phyloP scores from a whole-genome alignment of 2,113 vertebrate species.

The Mormyrus iriodes region DNA sequence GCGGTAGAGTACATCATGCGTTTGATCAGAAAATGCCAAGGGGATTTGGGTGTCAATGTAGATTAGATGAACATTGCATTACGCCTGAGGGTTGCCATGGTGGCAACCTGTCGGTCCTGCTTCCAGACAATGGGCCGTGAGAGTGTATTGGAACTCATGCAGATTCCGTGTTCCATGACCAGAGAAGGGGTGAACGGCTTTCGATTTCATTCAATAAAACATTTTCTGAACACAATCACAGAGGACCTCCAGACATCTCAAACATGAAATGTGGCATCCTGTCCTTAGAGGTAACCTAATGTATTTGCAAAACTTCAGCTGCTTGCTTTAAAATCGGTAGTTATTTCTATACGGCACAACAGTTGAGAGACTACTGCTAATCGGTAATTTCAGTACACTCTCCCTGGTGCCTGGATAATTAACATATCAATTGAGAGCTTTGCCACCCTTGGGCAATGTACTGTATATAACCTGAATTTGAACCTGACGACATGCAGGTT shows the following conservation, averaged over 20 bases:
- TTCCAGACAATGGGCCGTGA: background rate
- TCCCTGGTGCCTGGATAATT: background rate
- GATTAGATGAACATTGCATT: background rate
- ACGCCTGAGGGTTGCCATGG: background rate
- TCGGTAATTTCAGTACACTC: background rate
- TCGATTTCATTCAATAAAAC: background rate
- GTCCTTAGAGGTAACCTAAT: background rate
- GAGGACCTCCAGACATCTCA: background rate
- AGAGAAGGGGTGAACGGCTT: background rate
- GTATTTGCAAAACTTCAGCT: background rate
- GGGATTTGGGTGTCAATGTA: background rate
- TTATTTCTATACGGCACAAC: background rate
- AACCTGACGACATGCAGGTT: background rate
- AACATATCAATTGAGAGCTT: background rate
- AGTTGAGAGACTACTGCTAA: background rate
- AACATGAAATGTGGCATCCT: background rate
- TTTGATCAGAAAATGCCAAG: slow-evolving; percentile 9
- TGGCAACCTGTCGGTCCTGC: background rate
- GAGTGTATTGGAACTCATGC: background rate
- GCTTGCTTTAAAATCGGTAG: background rate
- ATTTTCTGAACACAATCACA: background rate
- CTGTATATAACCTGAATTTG: slow-evolving; percentile 1
- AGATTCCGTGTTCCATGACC: background rate
- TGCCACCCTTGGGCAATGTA: background rate
- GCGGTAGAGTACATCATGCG: background rate